phyloP scores from a whole-genome alignment of 2,113 vertebrate genomes.

The Tricholaema leucomelas region DNA sequence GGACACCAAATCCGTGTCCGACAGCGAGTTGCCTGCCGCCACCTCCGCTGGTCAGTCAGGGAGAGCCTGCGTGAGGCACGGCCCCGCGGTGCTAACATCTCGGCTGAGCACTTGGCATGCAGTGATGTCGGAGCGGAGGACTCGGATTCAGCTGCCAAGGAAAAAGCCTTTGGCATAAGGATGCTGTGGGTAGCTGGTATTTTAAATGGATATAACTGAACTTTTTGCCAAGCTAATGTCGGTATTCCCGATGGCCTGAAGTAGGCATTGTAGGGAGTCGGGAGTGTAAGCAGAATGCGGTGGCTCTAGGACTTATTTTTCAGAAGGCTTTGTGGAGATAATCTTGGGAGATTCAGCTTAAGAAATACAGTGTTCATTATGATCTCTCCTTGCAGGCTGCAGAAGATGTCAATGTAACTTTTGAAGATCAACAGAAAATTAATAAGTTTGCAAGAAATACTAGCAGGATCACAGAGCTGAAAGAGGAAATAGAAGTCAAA shows the following conservation, averaged over 20 bases:
- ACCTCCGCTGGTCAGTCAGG: fast-evolving
- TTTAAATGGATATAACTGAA: fast-evolving
- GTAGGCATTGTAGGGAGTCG: fast-evolving
- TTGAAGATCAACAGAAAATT: conserved; percentile 98
- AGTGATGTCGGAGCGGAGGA: too few species aligned
- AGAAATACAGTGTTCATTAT: neutral
- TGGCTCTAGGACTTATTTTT: neutral
- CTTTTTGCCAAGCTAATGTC: neutral
- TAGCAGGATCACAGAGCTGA: conserved; percentile 91
- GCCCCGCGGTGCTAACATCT: neutral
- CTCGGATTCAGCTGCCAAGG: fast-evolving
- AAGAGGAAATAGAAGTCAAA: conserved; percentile 94
- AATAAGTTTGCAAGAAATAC: conserved; percentile 98
- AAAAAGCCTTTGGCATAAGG: neutral
- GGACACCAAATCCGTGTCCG: neutral
- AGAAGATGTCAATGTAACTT: conserved; percentile 96
- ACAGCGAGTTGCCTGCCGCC: neutral
- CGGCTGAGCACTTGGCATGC: fast-evolving
- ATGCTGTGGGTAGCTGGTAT: fast-evolving
- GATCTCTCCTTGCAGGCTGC: conserved; percentile 77
- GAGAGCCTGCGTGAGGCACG: too few species aligned
- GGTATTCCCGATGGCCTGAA: neutral
- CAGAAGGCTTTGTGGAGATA: neutral
- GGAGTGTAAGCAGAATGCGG: neutral
- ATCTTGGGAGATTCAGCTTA: neutral